Conservation (phyloP, 2,113 vertebrate genomes). For the Serilophus lunatus region DNA sequence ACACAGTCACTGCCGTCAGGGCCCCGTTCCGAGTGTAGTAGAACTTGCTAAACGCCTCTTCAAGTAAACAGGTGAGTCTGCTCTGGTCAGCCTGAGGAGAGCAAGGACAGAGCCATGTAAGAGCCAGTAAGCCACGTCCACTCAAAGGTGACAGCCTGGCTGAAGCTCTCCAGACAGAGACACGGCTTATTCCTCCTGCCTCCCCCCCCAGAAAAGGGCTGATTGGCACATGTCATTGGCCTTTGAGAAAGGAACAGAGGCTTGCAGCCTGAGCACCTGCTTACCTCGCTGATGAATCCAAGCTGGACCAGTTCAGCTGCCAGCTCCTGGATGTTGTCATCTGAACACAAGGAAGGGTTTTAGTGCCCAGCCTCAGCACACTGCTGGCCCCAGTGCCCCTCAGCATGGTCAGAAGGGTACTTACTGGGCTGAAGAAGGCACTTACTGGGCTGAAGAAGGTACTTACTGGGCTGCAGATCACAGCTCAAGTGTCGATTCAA, state of each 20-base stretch:
- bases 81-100: constrained; percentile 87
- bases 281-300: constrained; percentile 96
- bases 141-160: background rate
- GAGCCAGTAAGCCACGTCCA: accelerated
- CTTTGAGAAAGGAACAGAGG: background rate
- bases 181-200: background rate
- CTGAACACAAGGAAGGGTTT: constrained; percentile 61
- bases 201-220: no score
- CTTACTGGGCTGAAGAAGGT: constrained; percentile 84
- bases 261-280: background rate
- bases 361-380: accelerated
- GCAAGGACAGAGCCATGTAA: background rate
- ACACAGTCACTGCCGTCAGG: constrained; percentile 92
- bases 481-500: constrained; percentile 97
- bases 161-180: background rate
- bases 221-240: accelerated
- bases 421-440: constrained; percentile 80
- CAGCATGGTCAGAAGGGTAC: background rate
- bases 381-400: background rate
- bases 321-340: constrained; percentile 95
- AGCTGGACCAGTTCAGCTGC: constrained; percentile 94
- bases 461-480: constrained; percentile 92
- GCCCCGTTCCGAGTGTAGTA: constrained; percentile 89
- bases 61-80: constrained; percentile 89
- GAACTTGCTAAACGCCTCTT: constrained; percentile 96